phyloP scores from a whole-genome alignment of 2,797 vertebrate genomes.

The Tolypeutes matacus region DNA sequence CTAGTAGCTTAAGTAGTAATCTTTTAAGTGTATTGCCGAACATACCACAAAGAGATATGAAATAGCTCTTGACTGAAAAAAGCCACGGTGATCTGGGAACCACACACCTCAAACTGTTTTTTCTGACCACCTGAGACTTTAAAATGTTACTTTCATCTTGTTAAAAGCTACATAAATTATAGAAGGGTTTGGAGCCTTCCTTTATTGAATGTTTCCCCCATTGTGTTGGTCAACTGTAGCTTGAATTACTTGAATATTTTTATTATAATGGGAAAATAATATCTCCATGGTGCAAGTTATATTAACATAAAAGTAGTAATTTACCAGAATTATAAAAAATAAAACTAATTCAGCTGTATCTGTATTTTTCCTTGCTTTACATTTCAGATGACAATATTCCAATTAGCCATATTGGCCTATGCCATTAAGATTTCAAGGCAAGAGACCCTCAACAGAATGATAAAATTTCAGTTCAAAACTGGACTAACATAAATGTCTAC shows the following conservation, averaged over 20 bases:
- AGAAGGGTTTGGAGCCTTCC: constrained; percentile 72
- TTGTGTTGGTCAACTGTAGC: constrained; percentile 59
- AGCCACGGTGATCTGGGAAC: constrained; percentile 78
- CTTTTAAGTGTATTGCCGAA: constrained; percentile 89
- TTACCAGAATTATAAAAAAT: constrained; percentile 65
- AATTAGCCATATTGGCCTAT: not conserved
- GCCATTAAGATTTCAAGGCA: constrained; percentile 38
- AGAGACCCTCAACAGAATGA: not conserved
- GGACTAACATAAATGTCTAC: constrained; percentile 22
- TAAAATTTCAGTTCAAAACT: constrained; percentile 38
- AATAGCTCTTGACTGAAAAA: constrained; percentile 81
- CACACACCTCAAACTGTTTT: constrained; percentile 83
- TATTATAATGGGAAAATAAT: constrained; percentile 69
- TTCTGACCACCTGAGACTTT: constrained; percentile 75
- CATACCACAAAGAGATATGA: constrained; percentile 84
- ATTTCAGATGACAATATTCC: not conserved
- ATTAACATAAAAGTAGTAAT: constrained; percentile 30
- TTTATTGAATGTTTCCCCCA: constrained; percentile 65
- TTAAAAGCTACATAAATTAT: constrained; percentile 70
- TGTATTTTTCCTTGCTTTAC: constrained; percentile 66
- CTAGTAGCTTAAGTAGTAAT: constrained; percentile 88
- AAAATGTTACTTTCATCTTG: constrained; percentile 85
- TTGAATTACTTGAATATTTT: constrained; percentile 69
- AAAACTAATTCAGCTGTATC: constrained; percentile 43
- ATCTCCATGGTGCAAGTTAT: constrained; percentile 50